Percentiles rank a stretch among this genome's conserved stretches.
Conservation (phyloP, 2,888 invertebrate species). For the Chymomyza procnemis region DNA sequence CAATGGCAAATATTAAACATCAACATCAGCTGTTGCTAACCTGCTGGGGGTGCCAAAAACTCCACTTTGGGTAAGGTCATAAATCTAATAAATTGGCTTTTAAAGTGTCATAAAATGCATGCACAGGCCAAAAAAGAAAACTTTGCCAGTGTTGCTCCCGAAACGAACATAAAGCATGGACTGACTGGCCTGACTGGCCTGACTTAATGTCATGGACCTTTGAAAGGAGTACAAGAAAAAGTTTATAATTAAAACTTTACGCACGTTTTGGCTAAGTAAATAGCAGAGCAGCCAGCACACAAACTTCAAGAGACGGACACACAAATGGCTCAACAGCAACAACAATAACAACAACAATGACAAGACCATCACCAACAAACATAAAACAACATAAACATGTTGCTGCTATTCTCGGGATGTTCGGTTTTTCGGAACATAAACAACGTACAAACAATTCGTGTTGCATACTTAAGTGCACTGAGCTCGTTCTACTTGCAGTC, state of each 20-base stretch:
- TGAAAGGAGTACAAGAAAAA: constrained; percentile 48
- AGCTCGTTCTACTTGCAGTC: neutral
- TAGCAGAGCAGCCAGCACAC: constrained; percentile 36
- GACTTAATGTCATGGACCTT: neutral
- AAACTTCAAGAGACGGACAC: neutral
- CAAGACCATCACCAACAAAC: no score
- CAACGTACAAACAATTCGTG: constrained; percentile 55
- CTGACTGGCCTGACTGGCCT: no score
- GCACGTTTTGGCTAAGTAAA: constrained; percentile 71
- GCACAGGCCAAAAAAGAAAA: neutral
- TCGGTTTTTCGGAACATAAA: constrained; percentile 40
- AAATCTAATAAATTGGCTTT: constrained; percentile 33
- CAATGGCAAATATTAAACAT: constrained; percentile 9
- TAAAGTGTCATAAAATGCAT: constrained; percentile 49
- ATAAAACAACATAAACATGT: neutral
- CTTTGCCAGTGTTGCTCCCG: neutral
- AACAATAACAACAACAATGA: neutral
- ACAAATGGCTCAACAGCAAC: neutral
- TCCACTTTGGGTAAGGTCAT: constrained; percentile 6
- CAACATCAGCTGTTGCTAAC: constrained; percentile 23
- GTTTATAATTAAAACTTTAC: constrained; percentile 72
- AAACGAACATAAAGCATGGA: neutral
- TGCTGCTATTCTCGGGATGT: neutral
- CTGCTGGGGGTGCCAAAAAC: neutral
- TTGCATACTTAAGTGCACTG: constrained; percentile 64